These are phyloP conservation scores for Bryconaethiops microstoma DNA, from an alignment of 2,797 vertebrate species.

Conservation along the genomic window DNA sequence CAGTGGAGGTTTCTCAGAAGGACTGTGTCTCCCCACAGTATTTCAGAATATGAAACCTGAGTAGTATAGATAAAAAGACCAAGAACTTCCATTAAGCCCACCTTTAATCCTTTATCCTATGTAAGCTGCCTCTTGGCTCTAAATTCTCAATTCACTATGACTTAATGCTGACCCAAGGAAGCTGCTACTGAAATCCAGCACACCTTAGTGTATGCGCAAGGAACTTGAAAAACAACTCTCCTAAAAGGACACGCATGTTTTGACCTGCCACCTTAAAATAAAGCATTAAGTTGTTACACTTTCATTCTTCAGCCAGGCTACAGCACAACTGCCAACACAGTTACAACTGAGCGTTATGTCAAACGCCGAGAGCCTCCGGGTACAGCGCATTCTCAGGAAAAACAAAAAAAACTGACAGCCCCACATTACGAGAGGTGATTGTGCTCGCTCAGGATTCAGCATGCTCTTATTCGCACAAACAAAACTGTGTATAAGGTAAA, in stretches of 20 bases:
- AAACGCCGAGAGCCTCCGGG: constrained; percentile 14
- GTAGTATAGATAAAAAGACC: neutral
- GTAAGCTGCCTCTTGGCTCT: neutral
- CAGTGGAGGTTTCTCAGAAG: neutral
- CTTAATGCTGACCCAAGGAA: neutral
- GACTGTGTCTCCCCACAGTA: neutral
- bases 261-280: constrained; percentile 33
- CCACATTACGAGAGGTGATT: constrained; percentile 1
- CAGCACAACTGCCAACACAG: constrained; percentile 6
- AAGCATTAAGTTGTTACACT: neutral
- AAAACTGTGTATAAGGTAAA: neutral
- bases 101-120: neutral
- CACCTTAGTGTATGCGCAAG: neutral
- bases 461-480: neutral
- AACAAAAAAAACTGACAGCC: neutral
- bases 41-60: neutral
- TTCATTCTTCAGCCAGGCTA: neutral
- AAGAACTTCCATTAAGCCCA: neutral
- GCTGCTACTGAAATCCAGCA: neutral
- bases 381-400: constrained; percentile 16
- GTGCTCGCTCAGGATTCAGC: neutral
- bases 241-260: constrained; percentile 22
- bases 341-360: neutral
- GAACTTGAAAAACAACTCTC: constrained; percentile 3
- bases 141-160: neutral